Evolutionary conservation across 2,888 invertebrate genomes (phyloP).

Genomic region (Flexamia atlantica): DNA sequence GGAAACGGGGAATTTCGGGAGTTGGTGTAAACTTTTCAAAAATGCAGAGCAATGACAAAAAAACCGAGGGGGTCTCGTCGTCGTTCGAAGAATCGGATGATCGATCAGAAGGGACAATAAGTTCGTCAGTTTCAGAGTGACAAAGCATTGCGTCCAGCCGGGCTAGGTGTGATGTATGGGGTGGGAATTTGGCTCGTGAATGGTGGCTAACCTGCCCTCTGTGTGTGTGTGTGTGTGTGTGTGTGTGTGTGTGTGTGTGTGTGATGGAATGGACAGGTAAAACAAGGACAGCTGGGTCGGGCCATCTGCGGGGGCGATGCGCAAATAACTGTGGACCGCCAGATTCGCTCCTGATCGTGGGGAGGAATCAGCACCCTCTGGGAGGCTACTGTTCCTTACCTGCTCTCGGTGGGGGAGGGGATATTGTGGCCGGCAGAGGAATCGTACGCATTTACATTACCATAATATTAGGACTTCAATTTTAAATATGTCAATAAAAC

Average conservation of each 20-base stretch:
- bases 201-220: background rate
- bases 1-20: constrained; percentile 9
- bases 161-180: background rate
- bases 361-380: constrained; percentile 10
- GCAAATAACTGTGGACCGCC: constrained; percentile 8
- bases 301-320: constrained; percentile 29
- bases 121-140: constrained; percentile 25
- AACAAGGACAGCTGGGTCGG: background rate
- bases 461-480: too few species aligned
- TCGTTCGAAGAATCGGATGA: constrained; percentile 33
- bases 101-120: constrained; percentile 28
- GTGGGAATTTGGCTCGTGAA: background rate
- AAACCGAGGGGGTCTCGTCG: background rate
- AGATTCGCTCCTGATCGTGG: background rate
- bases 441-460: too few species aligned
- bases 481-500: too few species aligned
- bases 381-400: constrained; percentile 27
- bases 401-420: background rate
- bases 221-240: background rate
- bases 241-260: too few species aligned
- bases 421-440: too few species aligned
- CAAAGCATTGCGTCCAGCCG: constrained; percentile 33
- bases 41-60: constrained; percentile 51
- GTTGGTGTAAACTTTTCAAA: constrained; percentile 33
- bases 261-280: background rate